Conservation (phyloP, 2,113 vertebrate genomes). For the Pollimyrus isidori region DNA sequence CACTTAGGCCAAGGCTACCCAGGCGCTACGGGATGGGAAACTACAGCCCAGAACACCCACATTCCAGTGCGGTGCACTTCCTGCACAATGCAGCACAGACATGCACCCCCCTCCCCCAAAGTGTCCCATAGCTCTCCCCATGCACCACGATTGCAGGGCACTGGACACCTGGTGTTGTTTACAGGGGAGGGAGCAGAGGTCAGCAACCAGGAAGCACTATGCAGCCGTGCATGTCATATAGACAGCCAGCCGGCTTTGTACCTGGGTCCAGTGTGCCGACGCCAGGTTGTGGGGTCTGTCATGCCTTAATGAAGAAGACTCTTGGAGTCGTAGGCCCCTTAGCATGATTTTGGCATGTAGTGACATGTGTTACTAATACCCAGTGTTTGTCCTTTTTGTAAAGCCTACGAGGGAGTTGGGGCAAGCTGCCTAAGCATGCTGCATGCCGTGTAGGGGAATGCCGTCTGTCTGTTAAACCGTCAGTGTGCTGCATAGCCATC, state of each 20-base stretch:
- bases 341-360: background rate
- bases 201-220: background rate
- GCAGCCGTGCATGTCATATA: background rate
- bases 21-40: slow-evolving; percentile 13
- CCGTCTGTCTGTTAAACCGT: background rate
- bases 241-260: background rate
- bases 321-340: background rate
- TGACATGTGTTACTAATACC: background rate
- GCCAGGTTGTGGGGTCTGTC: background rate
- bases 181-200: background rate
- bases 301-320: background rate
- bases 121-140: background rate
- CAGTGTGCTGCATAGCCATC: background rate
- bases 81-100: slow-evolving; percentile 6
- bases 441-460: background rate
- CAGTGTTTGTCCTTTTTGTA: background rate
- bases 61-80: slow-evolving; percentile 18
- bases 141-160: background rate
- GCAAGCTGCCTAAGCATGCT: background rate
- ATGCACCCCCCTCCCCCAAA: background rate
- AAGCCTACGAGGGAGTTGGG: background rate
- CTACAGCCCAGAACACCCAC: slow-evolving; percentile 21
- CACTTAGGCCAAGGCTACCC: slow-evolving; percentile 20
- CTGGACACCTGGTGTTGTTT: background rate
- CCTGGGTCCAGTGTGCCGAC: background rate